Percentiles rank a stretch among this genome's conserved stretches.
These are phyloP conservation scores for Melieria picta DNA, from an alignment of 2,888 invertebrate genomes.

Conservation along the genomic window DNA sequence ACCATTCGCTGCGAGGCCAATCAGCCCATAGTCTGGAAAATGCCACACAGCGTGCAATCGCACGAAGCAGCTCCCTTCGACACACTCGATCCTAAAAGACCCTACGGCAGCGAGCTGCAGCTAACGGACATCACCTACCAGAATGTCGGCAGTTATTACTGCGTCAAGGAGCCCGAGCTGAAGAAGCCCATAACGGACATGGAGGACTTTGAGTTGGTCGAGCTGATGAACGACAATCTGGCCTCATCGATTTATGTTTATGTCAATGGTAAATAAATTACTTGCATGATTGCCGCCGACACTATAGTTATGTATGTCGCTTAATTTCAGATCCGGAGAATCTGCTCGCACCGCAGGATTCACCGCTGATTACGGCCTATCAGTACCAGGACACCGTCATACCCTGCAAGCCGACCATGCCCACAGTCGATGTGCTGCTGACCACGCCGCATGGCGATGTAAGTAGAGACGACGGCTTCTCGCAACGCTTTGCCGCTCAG, in stretches of 20 bases:
- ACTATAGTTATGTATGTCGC: slow-evolving; percentile 25
- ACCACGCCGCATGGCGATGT: slow-evolving; percentile 63
- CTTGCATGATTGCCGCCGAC: slow-evolving; percentile 34
- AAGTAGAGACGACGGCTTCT: slow-evolving; percentile 34
- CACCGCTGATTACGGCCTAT: slow-evolving; percentile 58
- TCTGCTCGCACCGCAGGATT: slow-evolving; percentile 64
- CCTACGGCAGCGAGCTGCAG: slow-evolving; percentile 67
- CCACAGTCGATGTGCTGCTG: slow-evolving; percentile 68
- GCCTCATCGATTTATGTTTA: slow-evolving; percentile 69
- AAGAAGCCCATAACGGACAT: slow-evolving; percentile 44
- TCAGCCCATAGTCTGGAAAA: slow-evolving; percentile 65
- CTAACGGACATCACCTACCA: slow-evolving; percentile 66
- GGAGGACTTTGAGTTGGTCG: slow-evolving; percentile 57
- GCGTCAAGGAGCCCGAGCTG: slow-evolving; percentile 63
- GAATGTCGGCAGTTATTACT: slow-evolving; percentile 71
- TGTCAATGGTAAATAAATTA: slow-evolving; percentile 67
- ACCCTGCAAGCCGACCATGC: slow-evolving; percentile 74
- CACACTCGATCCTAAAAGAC: slow-evolving; percentile 48
- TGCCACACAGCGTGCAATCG: slow-evolving; percentile 22
- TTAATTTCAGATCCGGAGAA: slow-evolving; percentile 65
- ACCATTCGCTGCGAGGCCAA: slow-evolving; percentile 67
- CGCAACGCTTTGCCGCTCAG: not conserved
- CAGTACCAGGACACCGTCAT: slow-evolving; percentile 68
- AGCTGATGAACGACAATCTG: slow-evolving; percentile 57
- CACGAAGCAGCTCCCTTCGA: slow-evolving; percentile 39